Percentiles rank a stretch among this genome's conserved stretches.
Conservation (phyloP, 2,113 vertebrate genomes). For the Hassar affinis region DNA sequence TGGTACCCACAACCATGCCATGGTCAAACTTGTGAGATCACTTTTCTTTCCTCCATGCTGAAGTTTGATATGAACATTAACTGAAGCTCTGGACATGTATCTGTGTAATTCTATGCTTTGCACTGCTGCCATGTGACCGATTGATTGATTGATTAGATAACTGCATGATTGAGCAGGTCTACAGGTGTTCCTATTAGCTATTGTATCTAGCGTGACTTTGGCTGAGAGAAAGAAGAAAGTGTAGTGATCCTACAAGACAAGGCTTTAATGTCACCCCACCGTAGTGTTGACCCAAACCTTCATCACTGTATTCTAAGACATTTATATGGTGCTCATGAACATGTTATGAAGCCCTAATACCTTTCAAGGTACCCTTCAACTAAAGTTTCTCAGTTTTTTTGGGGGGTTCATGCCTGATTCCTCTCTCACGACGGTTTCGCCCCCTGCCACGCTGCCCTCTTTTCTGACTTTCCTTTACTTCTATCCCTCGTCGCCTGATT, state of each 20-base stretch:
- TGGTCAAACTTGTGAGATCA: neutral
- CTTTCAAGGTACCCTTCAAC: neutral
- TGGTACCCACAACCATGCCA: neutral
- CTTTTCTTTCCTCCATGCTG: neutral
- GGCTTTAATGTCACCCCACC: too few species aligned
- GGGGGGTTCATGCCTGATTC: constrained; percentile 40
- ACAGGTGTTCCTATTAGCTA: neutral
- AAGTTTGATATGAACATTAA: neutral
- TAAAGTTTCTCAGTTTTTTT: constrained; percentile 39
- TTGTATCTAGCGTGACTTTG: too few species aligned
- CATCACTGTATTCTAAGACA: neutral
- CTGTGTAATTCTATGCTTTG: neutral
- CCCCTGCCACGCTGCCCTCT: constrained; percentile 47
- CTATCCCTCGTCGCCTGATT: constrained; percentile 5
- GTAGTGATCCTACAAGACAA: too few species aligned
- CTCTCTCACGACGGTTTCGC: constrained; percentile 57
- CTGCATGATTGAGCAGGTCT: neutral
- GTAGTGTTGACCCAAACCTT: neutral
- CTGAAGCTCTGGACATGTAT: neutral
- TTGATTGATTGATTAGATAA: neutral
- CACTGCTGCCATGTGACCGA: neutral
- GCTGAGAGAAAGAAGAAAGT: too few species aligned
- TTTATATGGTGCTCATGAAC: neutral
- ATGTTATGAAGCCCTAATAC: neutral
- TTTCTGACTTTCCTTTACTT: neutral